A percentile compares a stretch with the other conserved stretches of the same genome.
phyloP scores from a whole-genome alignment of 2,797 vertebrate genomes.

The Acropternis orthonyx region DNA sequence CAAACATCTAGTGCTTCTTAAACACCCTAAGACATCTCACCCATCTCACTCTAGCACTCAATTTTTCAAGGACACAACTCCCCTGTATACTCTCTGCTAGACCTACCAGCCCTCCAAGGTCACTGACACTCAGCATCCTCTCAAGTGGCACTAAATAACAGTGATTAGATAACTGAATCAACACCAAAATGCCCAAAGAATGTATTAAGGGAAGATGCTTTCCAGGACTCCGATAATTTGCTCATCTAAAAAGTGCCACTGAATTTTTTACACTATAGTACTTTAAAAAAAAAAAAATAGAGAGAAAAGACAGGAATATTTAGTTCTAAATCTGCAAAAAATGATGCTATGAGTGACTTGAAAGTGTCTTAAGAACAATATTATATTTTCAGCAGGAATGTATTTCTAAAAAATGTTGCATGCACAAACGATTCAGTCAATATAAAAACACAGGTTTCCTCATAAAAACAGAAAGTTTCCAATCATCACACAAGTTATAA shows the following conservation, averaged over 20 bases:
- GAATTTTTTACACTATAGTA: not conserved
- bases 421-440: not conserved
- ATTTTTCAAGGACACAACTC: not conserved
- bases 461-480: not conserved
- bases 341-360: not conserved
- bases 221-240: not conserved
- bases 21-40: not conserved
- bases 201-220: not conserved
- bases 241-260: not conserved
- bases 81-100: not conserved
- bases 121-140: not conserved
- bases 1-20: not conserved
- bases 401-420: not conserved
- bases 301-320: not conserved
- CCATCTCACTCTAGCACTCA: not conserved
- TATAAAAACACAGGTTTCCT: not conserved
- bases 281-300: rapidly evolving
- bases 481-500: not conserved
- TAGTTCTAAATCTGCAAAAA: not conserved
- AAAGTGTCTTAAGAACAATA: not conserved
- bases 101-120: not conserved
- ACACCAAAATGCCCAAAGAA: not conserved
- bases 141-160: not conserved
- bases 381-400: not conserved
- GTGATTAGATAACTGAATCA: not conserved